Base-by-base conservation (phyloP, 2,113 vertebrate species). In the Nesospiza acunhae region DNA sequence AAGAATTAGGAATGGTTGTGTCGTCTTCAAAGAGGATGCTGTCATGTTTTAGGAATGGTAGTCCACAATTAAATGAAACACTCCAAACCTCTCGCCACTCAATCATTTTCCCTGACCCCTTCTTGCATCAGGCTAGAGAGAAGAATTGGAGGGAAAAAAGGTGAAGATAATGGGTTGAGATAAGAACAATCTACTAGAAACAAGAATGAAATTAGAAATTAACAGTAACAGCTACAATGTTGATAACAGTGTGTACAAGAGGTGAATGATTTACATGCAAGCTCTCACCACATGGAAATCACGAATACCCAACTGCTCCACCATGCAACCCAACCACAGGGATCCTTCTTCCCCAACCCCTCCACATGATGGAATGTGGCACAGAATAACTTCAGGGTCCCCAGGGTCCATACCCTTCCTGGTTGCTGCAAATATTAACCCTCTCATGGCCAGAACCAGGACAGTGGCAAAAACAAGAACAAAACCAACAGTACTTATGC, bases 251-350 rank as follows among this genome's bases (percentile, higher is more conserved):
- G 13, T 42, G 21, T 21, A 17, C 35, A n/a, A 42, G 35, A 35
- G 16, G 16, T 4, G 10, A 26, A 58, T 11, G 5, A 21, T 20
- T 58, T 24, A 30, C 24, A 16, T 4, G 5, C 0, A 1, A 49
- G 23, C 3, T 5, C 30, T 41, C 19, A 41, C 19, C 42, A 41
- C 42, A 13, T 0, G 2, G 27, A 50, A 74, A 52, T 15, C 19
- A 13, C 12, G 15, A 13, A 13, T 5, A 42, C 1, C 31, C 1
- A 2, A 27, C 27, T 19, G 7, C 37, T 44, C 15, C 15, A 7
- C 14, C 35, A 27, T 0, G 0, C 16, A 22, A 22, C 27, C 22
- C 2, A 3, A 1, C 17, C 0, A 0, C 4, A 49, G 22, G 5
- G 59, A 49, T 2, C 5, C 12, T 64, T 80, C 33, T 23, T 5